Conservation (phyloP, 2,797 vertebrate species). For the Eupleurogrammus muticus region DNA sequence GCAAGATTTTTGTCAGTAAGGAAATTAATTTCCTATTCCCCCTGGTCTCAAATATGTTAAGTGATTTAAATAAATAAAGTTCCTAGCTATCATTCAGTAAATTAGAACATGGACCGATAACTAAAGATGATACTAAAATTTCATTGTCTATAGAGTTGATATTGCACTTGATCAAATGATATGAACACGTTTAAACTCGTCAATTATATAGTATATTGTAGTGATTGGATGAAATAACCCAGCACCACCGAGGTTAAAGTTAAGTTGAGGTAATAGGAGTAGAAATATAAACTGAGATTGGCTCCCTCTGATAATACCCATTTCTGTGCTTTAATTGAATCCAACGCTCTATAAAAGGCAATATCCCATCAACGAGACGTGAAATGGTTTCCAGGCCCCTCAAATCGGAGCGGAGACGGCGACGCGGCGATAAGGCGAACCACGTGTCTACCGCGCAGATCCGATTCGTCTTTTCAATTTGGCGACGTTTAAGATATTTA, state of each 20-base stretch:
- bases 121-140: background rate
- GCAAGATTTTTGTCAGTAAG: no score
- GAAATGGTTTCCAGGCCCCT: constrained; percentile 57
- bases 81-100: no score
- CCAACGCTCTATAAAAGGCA: constrained; percentile 18
- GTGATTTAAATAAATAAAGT: no score
- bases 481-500: constrained; percentile 60
- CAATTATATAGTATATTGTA: constrained; percentile 4
- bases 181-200: constrained; percentile 3
- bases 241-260: constrained; percentile 1
- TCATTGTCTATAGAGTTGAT: background rate
- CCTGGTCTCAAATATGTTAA: no score
- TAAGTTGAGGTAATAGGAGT: constrained; percentile 10
- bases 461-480: constrained; percentile 61
- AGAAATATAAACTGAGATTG: constrained; percentile 20
- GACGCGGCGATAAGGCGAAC: constrained; percentile 53
- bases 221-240: background rate
- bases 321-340: constrained; percentile 59
- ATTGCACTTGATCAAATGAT: constrained; percentile 1
- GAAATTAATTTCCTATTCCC: no score
- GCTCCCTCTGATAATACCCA: constrained; percentile 37
- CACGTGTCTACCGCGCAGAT: constrained; percentile 44
- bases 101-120: background rate
- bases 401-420: constrained; percentile 54
- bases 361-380: constrained; percentile 55